These are phyloP conservation scores for Semnornis frantzii DNA, from an alignment of 2,113 vertebrate genomes.

Conservation along the genomic window DNA sequence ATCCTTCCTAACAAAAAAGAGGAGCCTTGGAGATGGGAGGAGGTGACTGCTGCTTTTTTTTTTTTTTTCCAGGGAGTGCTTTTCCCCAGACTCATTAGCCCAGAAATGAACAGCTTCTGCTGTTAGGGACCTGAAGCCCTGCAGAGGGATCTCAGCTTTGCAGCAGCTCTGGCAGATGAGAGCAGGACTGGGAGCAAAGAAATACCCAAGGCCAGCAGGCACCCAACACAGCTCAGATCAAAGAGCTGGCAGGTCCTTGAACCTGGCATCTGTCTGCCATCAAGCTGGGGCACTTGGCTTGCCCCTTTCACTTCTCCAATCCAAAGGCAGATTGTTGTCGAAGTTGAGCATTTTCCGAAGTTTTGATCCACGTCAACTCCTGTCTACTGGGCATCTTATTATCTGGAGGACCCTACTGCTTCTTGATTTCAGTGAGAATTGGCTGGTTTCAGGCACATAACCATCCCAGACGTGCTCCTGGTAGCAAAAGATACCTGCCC, in stretches of 20 bases:
- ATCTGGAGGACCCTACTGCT: background rate
- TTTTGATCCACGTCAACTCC: background rate
- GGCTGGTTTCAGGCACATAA: background rate
- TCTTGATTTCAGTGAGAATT: background rate
- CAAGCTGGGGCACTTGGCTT: background rate
- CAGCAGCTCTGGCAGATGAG: background rate
- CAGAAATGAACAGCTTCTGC: background rate
- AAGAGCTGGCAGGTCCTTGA: background rate
- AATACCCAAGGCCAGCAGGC: background rate
- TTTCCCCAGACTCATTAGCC: background rate
- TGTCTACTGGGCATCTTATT: background rate
- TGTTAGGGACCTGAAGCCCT: background rate
- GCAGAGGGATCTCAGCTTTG: background rate
- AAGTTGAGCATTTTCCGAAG: background rate
- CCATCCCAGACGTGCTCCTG: background rate
- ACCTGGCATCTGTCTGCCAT: background rate
- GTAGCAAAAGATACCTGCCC: background rate
- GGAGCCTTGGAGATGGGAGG: background rate
- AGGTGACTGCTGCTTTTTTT: background rate
- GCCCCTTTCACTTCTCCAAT: background rate
- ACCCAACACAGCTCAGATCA: background rate
- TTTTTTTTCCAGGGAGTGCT: background rate
- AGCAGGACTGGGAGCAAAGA: background rate
- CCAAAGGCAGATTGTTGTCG: background rate
- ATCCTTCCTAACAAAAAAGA: background rate